Evolutionary conservation across 2,113 vertebrate species (phyloP).

Genomic region (Etia nguti): DNA sequence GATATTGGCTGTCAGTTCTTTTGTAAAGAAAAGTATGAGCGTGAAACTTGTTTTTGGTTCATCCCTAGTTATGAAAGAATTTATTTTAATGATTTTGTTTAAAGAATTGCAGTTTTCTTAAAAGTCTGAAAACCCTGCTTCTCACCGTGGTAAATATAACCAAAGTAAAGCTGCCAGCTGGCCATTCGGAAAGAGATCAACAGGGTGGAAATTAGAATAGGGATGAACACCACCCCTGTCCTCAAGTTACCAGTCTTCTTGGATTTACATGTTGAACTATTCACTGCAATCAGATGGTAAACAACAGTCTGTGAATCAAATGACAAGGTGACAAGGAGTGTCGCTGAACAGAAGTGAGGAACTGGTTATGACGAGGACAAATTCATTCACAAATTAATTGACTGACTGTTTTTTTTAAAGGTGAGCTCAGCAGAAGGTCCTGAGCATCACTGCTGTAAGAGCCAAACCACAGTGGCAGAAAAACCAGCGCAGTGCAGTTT

Average conservation of each 20-base stretch:
- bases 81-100: not conserved
- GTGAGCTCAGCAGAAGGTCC: not conserved
- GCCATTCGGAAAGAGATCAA: not conserved
- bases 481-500: not conserved
- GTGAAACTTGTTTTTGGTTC: not conserved
- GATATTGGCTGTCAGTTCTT: not conserved
- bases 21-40: not conserved
- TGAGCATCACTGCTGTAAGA: not conserved
- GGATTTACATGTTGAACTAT: not conserved
- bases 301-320: not conserved
- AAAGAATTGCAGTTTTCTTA: not conserved
- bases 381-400: not conserved
- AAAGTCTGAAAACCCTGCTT: not conserved
- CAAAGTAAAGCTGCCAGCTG: not conserved
- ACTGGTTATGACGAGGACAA: not conserved
- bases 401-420: not conserved
- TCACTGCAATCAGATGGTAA: not conserved
- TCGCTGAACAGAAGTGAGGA: rapidly evolving
- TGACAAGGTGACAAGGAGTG: not conserved
- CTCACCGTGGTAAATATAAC: not conserved
- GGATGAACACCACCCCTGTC: not conserved
- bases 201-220: not conserved
- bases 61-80: not conserved
- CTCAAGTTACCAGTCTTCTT: not conserved
- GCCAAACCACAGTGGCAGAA: not conserved